Base-by-base conservation (phyloP, 2,888 invertebrate genomes). In the Nymphalis polychloros region DNA sequence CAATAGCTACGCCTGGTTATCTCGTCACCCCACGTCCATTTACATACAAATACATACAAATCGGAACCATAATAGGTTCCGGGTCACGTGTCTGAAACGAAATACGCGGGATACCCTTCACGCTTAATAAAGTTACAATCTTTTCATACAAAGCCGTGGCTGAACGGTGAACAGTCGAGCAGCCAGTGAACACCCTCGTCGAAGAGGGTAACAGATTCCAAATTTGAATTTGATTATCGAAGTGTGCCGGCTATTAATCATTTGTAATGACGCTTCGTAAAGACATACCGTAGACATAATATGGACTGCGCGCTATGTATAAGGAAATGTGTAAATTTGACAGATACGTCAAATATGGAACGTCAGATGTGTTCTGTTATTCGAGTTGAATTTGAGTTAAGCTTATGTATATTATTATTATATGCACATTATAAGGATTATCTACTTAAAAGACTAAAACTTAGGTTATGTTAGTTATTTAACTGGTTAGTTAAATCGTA, bases 11-110 rank as follows among this genome's bases (percentile, higher is more conserved):
- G 87, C 83, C 87, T 82, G 84, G 86, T 86, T 89, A 90, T 90
- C 90, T 89, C 80, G 73, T 84, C 87, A 84, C 89, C 88, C 88
- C 87, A 86, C 80, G 76, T 78, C 74, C 81, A 84, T 76, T 76
- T 76, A 73, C 77, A 78, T 77, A 76, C 77, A 90, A 90, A 91
- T 88, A 88, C 90, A 89, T 90, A 88, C 89, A 90, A 89, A 91
- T 89, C 87, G 84, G 87, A 82, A 85, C 86, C 87, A 81, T 84
- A 88, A 91, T 93, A 89, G 86, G 91, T 92, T 91, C 89, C 91
- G 90, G 88, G 93, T 94, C 94, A 93, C 94, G 94, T 94, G 94
- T 81, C 93, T 78, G 92, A 86, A 88, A 87, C 93, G 92, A 94
- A 94, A 94, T 90, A 81, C 86, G 87, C 88, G 88, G 89, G 88